A percentile compares a stretch with the other conserved stretches of the same genome.
Conservation (phyloP, 2,888 invertebrate genomes). For the Standfussiana lucernea region DNA sequence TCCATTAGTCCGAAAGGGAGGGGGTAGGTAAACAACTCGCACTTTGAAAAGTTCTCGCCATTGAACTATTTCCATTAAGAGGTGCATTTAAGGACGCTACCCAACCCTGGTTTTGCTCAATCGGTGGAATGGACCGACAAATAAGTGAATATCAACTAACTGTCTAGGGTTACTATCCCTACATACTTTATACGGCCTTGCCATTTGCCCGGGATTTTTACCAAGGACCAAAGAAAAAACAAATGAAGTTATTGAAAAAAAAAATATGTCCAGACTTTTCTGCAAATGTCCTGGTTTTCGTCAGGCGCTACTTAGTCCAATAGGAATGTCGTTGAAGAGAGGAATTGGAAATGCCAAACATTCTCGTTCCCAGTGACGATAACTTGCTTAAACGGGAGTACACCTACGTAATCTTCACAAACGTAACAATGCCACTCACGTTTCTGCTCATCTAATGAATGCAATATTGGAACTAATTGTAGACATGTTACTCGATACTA, state of each 20-base stretch:
- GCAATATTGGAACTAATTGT: slow-evolving; percentile 13
- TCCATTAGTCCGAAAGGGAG: slow-evolving; percentile 32
- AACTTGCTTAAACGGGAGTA: not conserved
- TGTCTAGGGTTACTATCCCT: not conserved
- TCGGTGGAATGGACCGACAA: not conserved
- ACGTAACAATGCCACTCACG: slow-evolving; percentile 10
- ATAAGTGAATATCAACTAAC: not conserved
- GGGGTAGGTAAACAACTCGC: slow-evolving; percentile 39
- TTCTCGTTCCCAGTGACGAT: not conserved
- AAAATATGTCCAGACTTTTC: no score
- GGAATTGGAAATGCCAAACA: not conserved
- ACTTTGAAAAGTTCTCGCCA: slow-evolving; percentile 10
- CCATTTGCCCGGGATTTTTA: not conserved
- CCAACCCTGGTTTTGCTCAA: slow-evolving; percentile 4
- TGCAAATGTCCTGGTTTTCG: no score
- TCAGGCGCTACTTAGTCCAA: not conserved
- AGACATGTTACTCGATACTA: slow-evolving; percentile 5
- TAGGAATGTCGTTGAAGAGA: not conserved
- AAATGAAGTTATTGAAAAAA: no score
- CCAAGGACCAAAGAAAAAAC: no score
- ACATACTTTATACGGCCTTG: not conserved
- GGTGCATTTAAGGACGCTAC: slow-evolving; percentile 22
- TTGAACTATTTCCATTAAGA: slow-evolving; percentile 26
- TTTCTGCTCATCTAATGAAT: not conserved
- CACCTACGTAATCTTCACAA: slow-evolving; percentile 4